Conservation (phyloP, 2,113 vertebrate genomes). For the Hemibagrus wyckioides region DNA sequence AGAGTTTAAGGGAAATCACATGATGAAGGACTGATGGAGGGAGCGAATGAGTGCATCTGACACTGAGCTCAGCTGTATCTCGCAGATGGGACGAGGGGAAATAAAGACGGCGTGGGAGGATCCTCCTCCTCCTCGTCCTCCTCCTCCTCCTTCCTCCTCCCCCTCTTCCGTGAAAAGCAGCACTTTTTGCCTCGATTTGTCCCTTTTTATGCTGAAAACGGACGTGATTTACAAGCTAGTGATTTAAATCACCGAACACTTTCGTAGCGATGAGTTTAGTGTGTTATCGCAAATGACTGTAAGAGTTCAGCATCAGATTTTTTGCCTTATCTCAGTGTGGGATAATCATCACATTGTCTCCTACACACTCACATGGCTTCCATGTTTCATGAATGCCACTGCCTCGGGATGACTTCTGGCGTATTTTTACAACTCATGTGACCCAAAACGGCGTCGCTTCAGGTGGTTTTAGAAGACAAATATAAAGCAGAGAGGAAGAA, state of each 20-base stretch:
- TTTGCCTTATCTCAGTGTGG: not conserved
- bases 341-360: not conserved
- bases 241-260: not conserved
- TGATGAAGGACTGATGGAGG: constrained; percentile 16
- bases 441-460: not conserved
- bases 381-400: too few relatives aligned
- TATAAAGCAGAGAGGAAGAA: not conserved
- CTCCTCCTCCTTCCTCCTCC: not conserved
- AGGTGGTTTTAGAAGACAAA: not conserved
- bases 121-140: constrained; percentile 33
- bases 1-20: constrained; percentile 40
- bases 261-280: not conserved
- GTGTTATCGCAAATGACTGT: not conserved
- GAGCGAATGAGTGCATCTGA: constrained; percentile 11
- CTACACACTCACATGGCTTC: not conserved
- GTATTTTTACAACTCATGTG: not conserved
- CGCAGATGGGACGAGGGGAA: not conserved
- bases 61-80: constrained; percentile 32
- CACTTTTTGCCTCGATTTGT: constrained; percentile 37
- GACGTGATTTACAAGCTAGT: not conserved
- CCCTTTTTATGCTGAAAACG: not conserved
- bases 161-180: not conserved
- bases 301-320: not conserved
- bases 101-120: constrained; percentile 16
- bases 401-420: not conserved